Evolutionary conservation across 2,888 invertebrate genomes (phyloP).

Genomic region (Lobophora halterata): DNA sequence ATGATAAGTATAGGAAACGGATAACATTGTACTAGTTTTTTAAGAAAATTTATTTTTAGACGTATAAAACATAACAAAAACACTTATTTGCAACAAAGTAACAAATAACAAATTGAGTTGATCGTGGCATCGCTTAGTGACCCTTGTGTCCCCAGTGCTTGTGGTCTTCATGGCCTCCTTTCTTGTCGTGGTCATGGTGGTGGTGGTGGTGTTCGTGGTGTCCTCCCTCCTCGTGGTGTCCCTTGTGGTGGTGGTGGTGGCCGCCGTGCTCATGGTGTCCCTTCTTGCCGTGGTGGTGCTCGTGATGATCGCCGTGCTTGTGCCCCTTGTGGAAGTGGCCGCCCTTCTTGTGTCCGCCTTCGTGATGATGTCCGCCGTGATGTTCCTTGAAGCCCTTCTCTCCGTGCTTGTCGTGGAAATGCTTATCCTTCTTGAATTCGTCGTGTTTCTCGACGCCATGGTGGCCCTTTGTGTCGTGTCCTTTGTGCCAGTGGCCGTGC

Average conservation of each 20-base stretch:
- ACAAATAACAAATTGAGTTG: slow-evolving; percentile 50
- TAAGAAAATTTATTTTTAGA: slow-evolving; percentile 16
- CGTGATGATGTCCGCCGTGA: slow-evolving; percentile 88
- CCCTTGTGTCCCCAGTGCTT: slow-evolving; percentile 88
- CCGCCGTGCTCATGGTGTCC: slow-evolving; percentile 88
- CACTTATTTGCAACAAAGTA: slow-evolving; percentile 46
- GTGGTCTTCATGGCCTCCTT: slow-evolving; percentile 89
- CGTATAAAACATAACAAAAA: slow-evolving; percentile 53
- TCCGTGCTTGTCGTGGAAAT: slow-evolving; percentile 91
- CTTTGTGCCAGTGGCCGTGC: slow-evolving; percentile 88
- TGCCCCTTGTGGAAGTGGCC: slow-evolving; percentile 89
- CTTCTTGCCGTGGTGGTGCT: slow-evolving; percentile 89
- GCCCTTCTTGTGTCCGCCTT: slow-evolving; percentile 89
- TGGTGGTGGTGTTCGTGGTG: slow-evolving; percentile 88
- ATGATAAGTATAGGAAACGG: background rate
- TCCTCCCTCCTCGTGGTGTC: slow-evolving; percentile 88
- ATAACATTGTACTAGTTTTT: slow-evolving; percentile 1
- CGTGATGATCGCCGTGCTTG: slow-evolving; percentile 87
- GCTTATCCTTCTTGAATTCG: slow-evolving; percentile 91
- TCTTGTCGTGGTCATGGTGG: slow-evolving; percentile 87
- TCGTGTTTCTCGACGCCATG: slow-evolving; percentile 91
- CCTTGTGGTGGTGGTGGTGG: slow-evolving; percentile 88
- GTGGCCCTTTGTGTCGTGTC: slow-evolving; percentile 91
- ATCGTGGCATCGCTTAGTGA: slow-evolving; percentile 47
- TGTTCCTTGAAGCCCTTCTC: slow-evolving; percentile 89